These are phyloP conservation scores for Enteromius thamalakanensis DNA, from an alignment of 2,797 vertebrate species.

Conservation along the genomic window DNA sequence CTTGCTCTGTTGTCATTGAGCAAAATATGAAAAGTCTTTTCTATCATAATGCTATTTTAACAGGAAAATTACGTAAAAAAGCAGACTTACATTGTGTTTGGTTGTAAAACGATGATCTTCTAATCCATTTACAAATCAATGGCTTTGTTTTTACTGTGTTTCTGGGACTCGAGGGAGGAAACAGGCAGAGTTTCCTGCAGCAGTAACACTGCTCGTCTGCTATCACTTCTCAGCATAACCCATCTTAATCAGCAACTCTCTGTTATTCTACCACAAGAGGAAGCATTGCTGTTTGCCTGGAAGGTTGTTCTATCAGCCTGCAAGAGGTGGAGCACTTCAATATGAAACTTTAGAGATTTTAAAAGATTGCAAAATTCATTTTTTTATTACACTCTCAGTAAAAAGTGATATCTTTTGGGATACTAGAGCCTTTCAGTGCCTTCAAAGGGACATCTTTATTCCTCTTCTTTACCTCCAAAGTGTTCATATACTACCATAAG, in stretches of 20 bases:
- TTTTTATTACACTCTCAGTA: not conserved
- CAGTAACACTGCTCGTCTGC: constrained; percentile 57
- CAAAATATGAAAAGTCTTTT: not conserved
- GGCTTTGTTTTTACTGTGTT: constrained; percentile 55
- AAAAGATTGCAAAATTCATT: not conserved
- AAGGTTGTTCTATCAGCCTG: constrained; percentile 55
- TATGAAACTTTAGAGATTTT: constrained; percentile 36
- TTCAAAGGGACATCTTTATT: not conserved
- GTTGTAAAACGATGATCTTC: constrained; percentile 29
- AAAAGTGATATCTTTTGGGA: not conserved
- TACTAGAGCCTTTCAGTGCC: not conserved
- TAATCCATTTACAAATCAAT: constrained; percentile 52
- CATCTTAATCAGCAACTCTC: constrained; percentile 67
- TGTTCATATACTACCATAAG: not conserved
- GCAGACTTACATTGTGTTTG: constrained; percentile 7
- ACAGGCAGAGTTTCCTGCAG: constrained; percentile 74
- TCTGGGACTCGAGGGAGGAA: constrained; percentile 70
- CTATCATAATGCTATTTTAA: not conserved
- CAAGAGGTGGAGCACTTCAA: constrained; percentile 24
- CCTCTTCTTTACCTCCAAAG: not conserved
- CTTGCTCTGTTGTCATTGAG: not conserved
- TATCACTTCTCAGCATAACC: constrained; percentile 55
- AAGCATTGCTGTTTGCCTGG: constrained; percentile 62
- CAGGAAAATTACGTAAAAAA: not conserved
- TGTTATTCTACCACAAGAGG: constrained; percentile 65